Evolutionary conservation across 2,113 vertebrate species (phyloP).

Genomic region (Sinocyclocheilus maitianheensis): DNA sequence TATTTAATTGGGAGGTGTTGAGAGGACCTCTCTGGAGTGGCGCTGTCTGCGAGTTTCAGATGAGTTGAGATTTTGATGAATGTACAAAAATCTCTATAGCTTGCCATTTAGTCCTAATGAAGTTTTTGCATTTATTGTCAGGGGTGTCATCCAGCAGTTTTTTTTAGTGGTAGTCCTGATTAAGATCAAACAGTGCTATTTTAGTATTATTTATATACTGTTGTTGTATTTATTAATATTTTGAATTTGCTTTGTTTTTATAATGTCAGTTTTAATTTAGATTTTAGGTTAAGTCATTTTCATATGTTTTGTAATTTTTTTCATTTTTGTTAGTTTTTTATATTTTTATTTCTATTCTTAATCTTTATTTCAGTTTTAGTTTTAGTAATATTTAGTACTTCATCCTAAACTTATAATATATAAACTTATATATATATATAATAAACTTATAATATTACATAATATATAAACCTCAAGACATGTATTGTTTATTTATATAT

Average conservation of each 20-base stretch:
- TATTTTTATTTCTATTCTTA: background rate
- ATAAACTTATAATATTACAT: too few relatives aligned
- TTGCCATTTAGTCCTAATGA: constrained; percentile 26
- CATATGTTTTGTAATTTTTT: too few relatives aligned
- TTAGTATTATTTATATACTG: background rate
- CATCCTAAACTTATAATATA: background rate
- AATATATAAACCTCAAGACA: background rate
- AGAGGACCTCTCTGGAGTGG: constrained; percentile 45
- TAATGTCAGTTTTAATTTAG: background rate
- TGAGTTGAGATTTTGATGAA: constrained; percentile 46
- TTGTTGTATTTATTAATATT: background rate
- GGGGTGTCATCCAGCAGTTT: background rate
- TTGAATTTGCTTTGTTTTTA: background rate
- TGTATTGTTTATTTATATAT: background rate
- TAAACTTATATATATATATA: too few relatives aligned
- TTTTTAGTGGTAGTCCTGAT: background rate
- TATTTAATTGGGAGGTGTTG: constrained; percentile 49
- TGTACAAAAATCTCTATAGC: constrained; percentile 30
- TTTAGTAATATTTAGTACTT: background rate
- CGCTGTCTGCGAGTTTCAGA: constrained; percentile 29
- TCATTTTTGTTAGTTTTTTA: too few relatives aligned
- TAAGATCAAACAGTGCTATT: background rate
- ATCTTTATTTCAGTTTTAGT: background rate
- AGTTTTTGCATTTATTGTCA: background rate
- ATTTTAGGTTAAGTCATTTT: background rate